Conservation (phyloP, 2,888 invertebrate genomes). For the Dynastes grantii region DNA sequence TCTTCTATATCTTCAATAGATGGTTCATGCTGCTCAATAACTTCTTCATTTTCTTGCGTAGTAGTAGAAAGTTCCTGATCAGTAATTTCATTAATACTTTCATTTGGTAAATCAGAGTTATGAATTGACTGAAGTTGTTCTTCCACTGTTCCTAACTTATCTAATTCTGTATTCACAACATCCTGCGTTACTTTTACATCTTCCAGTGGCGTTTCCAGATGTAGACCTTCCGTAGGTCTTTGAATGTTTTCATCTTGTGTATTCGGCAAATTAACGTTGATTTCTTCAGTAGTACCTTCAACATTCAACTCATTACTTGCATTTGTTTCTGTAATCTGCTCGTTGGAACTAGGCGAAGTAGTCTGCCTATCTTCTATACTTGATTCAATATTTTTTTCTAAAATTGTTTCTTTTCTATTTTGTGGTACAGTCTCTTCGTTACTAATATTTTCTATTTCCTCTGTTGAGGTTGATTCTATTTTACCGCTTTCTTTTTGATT, state of each 20-base stretch:
- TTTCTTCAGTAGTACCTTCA: not conserved
- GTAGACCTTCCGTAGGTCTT: not conserved
- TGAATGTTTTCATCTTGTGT: constrained; percentile 1
- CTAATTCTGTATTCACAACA: not conserved
- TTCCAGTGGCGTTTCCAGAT: constrained; percentile 1
- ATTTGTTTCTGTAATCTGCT: constrained; percentile 4
- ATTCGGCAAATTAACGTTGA: not conserved
- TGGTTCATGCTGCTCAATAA: not conserved
- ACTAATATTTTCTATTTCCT: not conserved
- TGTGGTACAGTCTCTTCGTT: not conserved
- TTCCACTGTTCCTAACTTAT: not conserved
- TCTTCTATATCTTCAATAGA: constrained; percentile 16
- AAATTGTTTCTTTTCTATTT: constrained; percentile 1
- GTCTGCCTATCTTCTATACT: not conserved
- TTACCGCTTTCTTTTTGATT: not conserved
- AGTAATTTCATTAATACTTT: not conserved
- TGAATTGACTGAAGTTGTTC: constrained; percentile 9
- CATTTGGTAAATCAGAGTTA: not conserved
- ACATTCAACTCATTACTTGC: not conserved
- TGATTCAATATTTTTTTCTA: constrained; percentile 5
- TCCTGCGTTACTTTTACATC: constrained; percentile 6
- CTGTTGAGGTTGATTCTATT: not conserved
- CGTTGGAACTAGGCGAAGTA: not conserved
- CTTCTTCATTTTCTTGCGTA: not conserved
- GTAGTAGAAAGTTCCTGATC: constrained; percentile 24